Base-by-base conservation (phyloP, 2,888 invertebrate species). In the Rhyacophila evoluta region DNA sequence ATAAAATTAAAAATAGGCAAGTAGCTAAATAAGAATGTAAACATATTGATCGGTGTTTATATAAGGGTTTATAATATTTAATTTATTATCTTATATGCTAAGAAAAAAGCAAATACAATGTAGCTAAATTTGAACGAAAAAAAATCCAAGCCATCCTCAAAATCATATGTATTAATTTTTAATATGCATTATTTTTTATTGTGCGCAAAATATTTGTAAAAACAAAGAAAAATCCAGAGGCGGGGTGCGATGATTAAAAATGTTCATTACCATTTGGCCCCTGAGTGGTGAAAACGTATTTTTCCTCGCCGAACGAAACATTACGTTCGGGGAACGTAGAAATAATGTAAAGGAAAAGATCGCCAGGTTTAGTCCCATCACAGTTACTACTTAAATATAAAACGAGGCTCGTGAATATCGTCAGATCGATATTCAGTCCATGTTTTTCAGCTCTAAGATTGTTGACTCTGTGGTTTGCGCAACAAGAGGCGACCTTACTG, bases 291-390 rank as follows among this genome's bases (percentile, higher is more conserved):
- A 55, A 19, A 55, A 72, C 19, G 79, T 74, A 38, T 73, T 74
- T 55, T 77, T 79, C 72, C 77, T 79, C 69, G 79, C 39, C 27
- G 78, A 77, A 37, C 81, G 77, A 71, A 75, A 76, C 77, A 79
- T 80, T 55, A 75, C 72, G 39, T 72, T 37, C 27, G 80, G 71
- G 68, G 82, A 73, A 41, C 80, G 67, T 38, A 79, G 36, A 15
- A 72, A 38, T 68, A 70, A 72, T 38, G 73, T 36, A 19, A 70
- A 38, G 33, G 75, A 39, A 36, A 72, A 68, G 37, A 79, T 36
- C 15, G 74, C 69, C 69, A 69, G 69, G 29, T 69, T 69, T 15
- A 69, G 69, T n/a, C 69, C 69, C 69, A 55, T 55, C 55, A 55
- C 55, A 19, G 55, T 4, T 55, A 19, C 12, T 8, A 25, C 55